phyloP scores from a whole-genome alignment of 2,113 vertebrate species.

The Bos javanicus region DNA sequence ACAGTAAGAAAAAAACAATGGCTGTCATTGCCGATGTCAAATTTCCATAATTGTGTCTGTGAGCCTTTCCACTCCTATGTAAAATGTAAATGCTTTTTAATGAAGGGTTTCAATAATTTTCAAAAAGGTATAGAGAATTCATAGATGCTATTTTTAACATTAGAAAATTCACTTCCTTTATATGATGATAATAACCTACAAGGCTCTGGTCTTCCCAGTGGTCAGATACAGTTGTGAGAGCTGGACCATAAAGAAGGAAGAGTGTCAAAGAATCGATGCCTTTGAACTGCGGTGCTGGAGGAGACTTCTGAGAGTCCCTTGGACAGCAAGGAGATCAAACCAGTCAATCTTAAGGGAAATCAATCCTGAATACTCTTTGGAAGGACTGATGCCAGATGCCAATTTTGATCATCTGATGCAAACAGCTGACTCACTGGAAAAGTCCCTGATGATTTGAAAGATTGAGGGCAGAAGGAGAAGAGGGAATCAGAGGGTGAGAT shows the following conservation, averaged over 20 bases:
- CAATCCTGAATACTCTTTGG: background rate
- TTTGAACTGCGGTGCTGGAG: background rate
- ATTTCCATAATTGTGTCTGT: background rate
- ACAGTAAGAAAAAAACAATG: background rate
- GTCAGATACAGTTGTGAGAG: background rate
- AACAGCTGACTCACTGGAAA: background rate
- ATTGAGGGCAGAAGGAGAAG: background rate
- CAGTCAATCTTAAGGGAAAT: background rate
- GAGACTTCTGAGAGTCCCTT: background rate
- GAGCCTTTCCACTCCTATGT: background rate
- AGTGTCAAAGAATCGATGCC: background rate
- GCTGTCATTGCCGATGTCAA: background rate
- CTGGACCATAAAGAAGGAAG: background rate
- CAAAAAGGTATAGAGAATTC: background rate
- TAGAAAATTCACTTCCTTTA: background rate
- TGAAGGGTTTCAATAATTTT: background rate
- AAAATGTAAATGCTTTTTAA: background rate
- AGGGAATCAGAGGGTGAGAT: background rate
- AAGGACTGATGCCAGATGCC: background rate
- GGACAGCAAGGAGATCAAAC: background rate
- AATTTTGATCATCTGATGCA: background rate
- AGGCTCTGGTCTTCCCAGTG: background rate
- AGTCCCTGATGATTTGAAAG: background rate
- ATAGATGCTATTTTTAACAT: background rate
- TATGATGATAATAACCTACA: background rate